Evolutionary conservation across 2,797 vertebrate species (phyloP), one percentile per base, ranked within the genome.

Genomic region (Syndactyla subalaris): DNA sequence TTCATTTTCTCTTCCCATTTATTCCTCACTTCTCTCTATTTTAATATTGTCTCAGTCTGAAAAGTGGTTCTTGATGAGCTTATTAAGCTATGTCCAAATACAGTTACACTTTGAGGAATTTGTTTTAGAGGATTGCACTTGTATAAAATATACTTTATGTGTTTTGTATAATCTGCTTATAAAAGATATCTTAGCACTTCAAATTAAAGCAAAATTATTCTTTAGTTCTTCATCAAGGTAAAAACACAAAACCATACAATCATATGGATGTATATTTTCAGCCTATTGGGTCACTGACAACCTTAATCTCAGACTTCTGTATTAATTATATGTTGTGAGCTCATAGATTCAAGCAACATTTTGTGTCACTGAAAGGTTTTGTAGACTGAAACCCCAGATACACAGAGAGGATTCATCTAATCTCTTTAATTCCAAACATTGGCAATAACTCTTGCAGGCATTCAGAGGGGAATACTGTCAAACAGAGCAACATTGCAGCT

Each of bases 391-490:
- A 86, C 24, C 9, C 4, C 29, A 49, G 34, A 57, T 27, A 57
- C 12, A 9, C 5, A 38, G 26, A 57, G 32, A 55, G 6, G 34
- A 36, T 16, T 67, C 2, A 2, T 15, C 7, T 38, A 46, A 57
- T 8, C 7, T 75, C 6, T 1, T 4, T 36, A 8, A 10, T 89
- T 93, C 32, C 4, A 7, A 89, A 20, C 9, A 14, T 7, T n/a
- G 10, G 51, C 19, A 57, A 10, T 21, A 80, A 65, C 32, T 58
- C 23, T 41, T 0, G 0, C 6, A 70, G 46, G 12, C 19, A 57
- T 74, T 84, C 66, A 84, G 36, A 78, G 21, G 29, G 8, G 7
- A 67, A 18, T 7, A 36, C 17, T 55, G 13, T 59, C 51, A 86
- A 77, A 65, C 3, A 54, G 16, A 70, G 17, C 10, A 71, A 16